phyloP scores from a whole-genome alignment of 2,888 invertebrate genomes.

The Cyrtodaria siliqua region DNA sequence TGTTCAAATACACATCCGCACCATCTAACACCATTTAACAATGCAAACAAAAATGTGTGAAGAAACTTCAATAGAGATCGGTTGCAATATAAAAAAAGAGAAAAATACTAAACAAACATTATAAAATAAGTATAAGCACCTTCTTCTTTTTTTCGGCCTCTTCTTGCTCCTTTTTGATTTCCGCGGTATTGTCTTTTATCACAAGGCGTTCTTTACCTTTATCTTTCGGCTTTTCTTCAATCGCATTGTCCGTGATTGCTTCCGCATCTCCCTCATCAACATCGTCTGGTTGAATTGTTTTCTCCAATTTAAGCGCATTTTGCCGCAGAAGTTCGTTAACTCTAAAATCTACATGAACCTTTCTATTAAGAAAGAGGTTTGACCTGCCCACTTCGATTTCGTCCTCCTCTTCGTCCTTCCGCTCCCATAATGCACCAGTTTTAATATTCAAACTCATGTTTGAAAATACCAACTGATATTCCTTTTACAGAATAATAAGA shows the following conservation, averaged over 20 bases:
- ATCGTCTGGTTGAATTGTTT: constrained; percentile 11
- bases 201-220: neutral
- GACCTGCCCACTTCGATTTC: constrained; percentile 35
- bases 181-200: neutral
- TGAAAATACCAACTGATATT: no score
- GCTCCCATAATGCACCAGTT: constrained; percentile 59
- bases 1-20: no score
- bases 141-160: neutral
- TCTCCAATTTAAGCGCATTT: constrained; percentile 30
- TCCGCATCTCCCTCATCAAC: constrained; percentile 22
- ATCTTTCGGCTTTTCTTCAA: constrained; percentile 29
- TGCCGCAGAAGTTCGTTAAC: constrained; percentile 59
- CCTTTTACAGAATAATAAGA: no score
- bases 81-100: no score
- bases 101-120: no score
- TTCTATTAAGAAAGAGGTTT: constrained; percentile 54
- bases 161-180: neutral
- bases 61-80: no score
- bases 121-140: constrained; percentile 1
- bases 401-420: constrained; percentile 40
- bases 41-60: no score
- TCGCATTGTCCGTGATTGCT: constrained; percentile 41
- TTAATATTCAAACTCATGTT: constrained; percentile 49
- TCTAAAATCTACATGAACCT: constrained; percentile 45
- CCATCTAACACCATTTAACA: no score